These are phyloP conservation scores for Elegia similella DNA, from an alignment of 2,888 invertebrate genomes.

Conservation along the genomic window DNA sequence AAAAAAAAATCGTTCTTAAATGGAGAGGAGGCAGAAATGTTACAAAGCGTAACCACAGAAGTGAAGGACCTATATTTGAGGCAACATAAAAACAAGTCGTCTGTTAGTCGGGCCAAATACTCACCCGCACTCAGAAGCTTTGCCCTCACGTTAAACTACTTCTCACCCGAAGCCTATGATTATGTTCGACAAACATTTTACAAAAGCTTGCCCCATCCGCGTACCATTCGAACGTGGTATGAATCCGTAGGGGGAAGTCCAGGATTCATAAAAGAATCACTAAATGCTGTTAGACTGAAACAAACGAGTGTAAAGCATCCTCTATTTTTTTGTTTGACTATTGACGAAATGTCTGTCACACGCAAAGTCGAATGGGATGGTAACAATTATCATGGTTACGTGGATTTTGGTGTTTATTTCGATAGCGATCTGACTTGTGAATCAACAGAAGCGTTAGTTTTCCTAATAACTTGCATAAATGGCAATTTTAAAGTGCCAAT, in stretches of 20 bases:
- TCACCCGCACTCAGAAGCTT: constrained; percentile 17
- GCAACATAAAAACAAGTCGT: no score
- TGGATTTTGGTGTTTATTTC: constrained; percentile 22
- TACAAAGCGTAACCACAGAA: no score
- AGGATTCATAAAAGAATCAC: constrained; percentile 23
- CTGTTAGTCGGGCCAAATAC: constrained; percentile 1
- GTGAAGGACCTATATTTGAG: no score
- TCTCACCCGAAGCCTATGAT: constrained; percentile 21
- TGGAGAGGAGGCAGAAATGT: no score
- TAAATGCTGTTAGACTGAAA: constrained; percentile 19
- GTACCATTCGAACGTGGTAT: constrained; percentile 21
- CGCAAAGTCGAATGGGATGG: neutral
- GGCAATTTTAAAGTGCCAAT: constrained; percentile 24
- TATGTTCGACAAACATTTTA: constrained; percentile 22
- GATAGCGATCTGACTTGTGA: constrained; percentile 7
- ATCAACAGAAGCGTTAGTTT: constrained; percentile 20
- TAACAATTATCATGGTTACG: neutral
- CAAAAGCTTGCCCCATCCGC: constrained; percentile 19
- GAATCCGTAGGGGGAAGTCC: constrained; percentile 18
- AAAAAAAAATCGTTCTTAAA: no score
- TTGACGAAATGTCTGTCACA: neutral
- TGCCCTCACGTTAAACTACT: constrained; percentile 20
- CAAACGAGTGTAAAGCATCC: neutral
- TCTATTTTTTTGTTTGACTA: neutral
- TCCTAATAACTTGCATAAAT: constrained; percentile 25